These are phyloP conservation scores for Arothron firmamentum DNA, from an alignment of 2,113 vertebrate species.

Conservation along the genomic window DNA sequence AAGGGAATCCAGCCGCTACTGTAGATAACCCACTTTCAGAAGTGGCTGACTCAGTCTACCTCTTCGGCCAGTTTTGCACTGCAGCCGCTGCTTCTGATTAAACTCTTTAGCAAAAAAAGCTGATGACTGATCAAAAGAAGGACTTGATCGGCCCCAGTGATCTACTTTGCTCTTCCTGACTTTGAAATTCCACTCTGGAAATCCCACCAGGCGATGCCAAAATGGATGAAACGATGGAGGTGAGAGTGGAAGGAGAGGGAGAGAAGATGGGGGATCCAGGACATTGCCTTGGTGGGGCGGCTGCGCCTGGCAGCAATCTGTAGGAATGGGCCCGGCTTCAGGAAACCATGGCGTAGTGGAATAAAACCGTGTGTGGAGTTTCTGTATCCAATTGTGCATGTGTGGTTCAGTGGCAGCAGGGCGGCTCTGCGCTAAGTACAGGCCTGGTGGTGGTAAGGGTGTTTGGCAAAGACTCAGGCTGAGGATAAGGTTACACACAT, in stretches of 20 bases:
- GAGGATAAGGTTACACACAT: constrained; percentile 63
- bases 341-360: constrained; percentile 74
- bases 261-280: constrained; percentile 20
- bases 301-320: constrained; percentile 39
- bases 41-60: background rate
- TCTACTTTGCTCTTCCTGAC: constrained; percentile 9
- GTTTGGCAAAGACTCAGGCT: constrained; percentile 65
- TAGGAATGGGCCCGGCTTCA: constrained; percentile 57
- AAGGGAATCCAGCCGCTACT: constrained; percentile 69
- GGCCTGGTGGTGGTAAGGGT: constrained; percentile 69
- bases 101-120: background rate
- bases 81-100: constrained; percentile 17
- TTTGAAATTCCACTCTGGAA: background rate
- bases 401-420: constrained; percentile 62
- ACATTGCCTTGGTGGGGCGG: constrained; percentile 39
- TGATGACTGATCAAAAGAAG: constrained; percentile 1
- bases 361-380: constrained; percentile 50
- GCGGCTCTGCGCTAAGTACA: constrained; percentile 68
- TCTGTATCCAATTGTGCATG: constrained; percentile 56
- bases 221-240: constrained; percentile 9
- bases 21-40: constrained; percentile 52
- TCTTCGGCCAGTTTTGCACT: constrained; percentile 4
- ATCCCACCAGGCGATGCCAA: too few relatives aligned
- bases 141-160: background rate
- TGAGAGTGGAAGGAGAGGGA: constrained; percentile 12